These are phyloP conservation scores for Mayetiola destructor DNA, from an alignment of 2,888 invertebrate species.

Conservation along the genomic window DNA sequence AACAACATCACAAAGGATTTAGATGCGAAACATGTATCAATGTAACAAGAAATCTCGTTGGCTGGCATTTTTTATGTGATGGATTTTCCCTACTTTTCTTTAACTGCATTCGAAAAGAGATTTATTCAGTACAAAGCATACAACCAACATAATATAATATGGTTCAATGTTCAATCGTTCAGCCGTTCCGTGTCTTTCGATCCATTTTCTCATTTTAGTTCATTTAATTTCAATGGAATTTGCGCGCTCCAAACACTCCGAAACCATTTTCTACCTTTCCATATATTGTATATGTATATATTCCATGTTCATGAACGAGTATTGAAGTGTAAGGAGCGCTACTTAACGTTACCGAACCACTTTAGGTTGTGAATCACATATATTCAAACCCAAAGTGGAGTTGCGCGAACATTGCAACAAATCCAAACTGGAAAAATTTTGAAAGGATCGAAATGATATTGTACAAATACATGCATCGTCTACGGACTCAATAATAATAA, in stretches of 20 bases:
- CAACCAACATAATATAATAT: no score
- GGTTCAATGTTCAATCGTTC: background rate
- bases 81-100: background rate
- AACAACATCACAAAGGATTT: no score
- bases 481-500: background rate
- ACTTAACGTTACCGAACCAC: slow-evolving; percentile 1
- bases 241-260: no score
- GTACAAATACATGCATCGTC: background rate
- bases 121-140: no score
- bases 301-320: background rate
- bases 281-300: background rate
- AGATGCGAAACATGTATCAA: no score
- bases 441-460: no score
- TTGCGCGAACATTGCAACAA: slow-evolving; percentile 4
- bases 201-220: background rate
- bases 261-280: background rate
- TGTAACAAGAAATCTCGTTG: no score
- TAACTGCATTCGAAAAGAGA: background rate
- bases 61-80: no score
- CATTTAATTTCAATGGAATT: slow-evolving; percentile 1
- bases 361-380: background rate
- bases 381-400: background rate
- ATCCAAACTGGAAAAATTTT: no score
- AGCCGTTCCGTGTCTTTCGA: background rate
- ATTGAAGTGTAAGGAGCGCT: background rate